phyloP scores from a whole-genome alignment of 2,888 invertebrate species.

The Yponomeuta plumbellus region DNA sequence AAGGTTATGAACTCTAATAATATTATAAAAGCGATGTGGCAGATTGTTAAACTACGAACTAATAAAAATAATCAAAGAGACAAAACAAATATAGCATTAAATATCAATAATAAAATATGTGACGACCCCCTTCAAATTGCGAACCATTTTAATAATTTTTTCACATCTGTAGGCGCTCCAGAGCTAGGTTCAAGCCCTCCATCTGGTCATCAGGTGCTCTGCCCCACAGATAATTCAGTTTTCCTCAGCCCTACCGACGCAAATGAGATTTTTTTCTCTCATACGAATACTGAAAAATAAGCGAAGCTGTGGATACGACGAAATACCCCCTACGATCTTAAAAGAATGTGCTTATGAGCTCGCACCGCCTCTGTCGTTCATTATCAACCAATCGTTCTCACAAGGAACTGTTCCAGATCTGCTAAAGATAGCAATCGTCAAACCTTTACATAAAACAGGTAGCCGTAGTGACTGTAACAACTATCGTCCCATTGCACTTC shows the following conservation, averaged over 20 bases:
- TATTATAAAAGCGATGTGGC: slow-evolving; percentile 4
- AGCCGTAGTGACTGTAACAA: too few relatives aligned
- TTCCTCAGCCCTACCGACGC: slow-evolving; percentile 1
- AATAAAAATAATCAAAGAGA: background rate
- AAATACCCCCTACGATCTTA: slow-evolving; percentile 17
- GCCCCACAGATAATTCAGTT: slow-evolving; percentile 10
- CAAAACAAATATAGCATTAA: too few relatives aligned
- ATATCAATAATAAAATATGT: too few relatives aligned
- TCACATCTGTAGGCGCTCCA: background rate
- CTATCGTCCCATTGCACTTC: too few relatives aligned
- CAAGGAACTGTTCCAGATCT: slow-evolving; percentile 18
- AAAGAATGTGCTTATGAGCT: slow-evolving; percentile 19
- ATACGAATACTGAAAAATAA: slow-evolving; percentile 21
- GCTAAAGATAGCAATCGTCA: too few relatives aligned
- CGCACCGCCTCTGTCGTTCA: slow-evolving; percentile 12
- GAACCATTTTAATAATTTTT: background rate
- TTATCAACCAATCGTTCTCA: slow-evolving; percentile 21
- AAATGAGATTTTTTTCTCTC: slow-evolving; percentile 1
- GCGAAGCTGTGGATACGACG: slow-evolving; percentile 19
- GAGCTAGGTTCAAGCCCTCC: background rate
- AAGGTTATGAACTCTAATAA: background rate
- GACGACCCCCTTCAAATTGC: background rate
- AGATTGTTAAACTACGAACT: background rate
- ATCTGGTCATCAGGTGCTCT: background rate
- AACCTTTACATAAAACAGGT: too few relatives aligned